phyloP scores from a whole-genome alignment of 2,888 invertebrate species.

The Ariolimax columbianus region DNA sequence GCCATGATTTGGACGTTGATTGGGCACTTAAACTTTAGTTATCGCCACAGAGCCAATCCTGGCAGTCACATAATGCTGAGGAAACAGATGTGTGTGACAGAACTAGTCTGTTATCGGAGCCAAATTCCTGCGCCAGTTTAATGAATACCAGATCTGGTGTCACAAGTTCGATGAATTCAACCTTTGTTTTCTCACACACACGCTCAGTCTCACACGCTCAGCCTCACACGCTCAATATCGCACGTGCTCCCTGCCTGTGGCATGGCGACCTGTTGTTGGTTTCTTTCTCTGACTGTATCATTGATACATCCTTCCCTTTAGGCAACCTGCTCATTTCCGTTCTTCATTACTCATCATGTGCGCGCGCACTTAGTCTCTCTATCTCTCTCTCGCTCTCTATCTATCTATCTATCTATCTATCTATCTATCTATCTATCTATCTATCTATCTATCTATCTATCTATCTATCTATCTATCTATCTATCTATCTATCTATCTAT shows the following conservation, averaged over 20 bases:
- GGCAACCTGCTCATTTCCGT: too few species aligned
- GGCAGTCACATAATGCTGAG: neutral
- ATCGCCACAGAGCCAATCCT: too few species aligned
- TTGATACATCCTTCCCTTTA: neutral
- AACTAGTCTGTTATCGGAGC: neutral
- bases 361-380: too few species aligned
- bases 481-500: too few species aligned
- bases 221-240: too few species aligned
- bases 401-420: too few species aligned
- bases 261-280: neutral
- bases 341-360: too few species aligned
- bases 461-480: slow-evolving; percentile 12
- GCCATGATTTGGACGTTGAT: too few species aligned
- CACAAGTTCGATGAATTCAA: neutral
- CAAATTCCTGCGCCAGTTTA: neutral
- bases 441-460: too few species aligned
- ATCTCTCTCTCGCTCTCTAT: too few species aligned
- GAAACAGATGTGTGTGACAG: neutral
- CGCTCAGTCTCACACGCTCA: neutral
- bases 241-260: neutral
- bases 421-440: too few species aligned
- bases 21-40: too few species aligned
- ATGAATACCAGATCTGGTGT: neutral
- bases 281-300: neutral
- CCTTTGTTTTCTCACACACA: neutral